These are phyloP conservation scores for Pavo muticus DNA, from an alignment of 2,113 vertebrate genomes.

Conservation along the genomic window DNA sequence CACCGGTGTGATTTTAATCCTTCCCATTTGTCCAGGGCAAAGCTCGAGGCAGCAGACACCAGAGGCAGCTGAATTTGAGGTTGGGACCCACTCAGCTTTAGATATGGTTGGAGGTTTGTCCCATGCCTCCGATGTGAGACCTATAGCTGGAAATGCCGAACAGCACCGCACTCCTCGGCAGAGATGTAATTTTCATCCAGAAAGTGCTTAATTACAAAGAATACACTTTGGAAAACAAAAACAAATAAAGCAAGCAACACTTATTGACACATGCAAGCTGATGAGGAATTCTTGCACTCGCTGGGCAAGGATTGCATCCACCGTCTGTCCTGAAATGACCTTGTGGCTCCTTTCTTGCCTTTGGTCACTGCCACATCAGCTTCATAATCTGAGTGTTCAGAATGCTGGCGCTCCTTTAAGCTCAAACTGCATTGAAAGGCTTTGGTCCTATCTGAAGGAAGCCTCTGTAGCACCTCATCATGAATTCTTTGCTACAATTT, in stretches of 20 bases:
- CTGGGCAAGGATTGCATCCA: background rate
- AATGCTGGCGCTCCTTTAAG: background rate
- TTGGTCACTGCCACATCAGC: background rate
- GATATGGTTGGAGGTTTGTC: background rate
- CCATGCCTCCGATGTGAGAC: background rate
- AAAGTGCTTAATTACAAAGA: background rate
- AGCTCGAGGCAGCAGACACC: background rate
- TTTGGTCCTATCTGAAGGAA: background rate
- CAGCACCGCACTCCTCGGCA: background rate
- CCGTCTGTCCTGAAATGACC: background rate
- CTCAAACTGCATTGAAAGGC: background rate
- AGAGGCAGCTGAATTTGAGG: background rate
- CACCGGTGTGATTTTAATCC: background rate
- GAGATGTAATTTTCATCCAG: background rate
- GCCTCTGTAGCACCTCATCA: background rate
- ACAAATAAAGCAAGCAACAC: background rate
- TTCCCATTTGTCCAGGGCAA: background rate
- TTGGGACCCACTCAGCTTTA: background rate
- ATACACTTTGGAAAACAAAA: background rate
- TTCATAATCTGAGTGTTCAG: background rate
- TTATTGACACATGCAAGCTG: background rate
- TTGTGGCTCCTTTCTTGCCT: background rate
- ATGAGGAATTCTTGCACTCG: background rate
- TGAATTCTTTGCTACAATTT: background rate
- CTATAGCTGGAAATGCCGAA: background rate